Evolutionary conservation across 2,797 vertebrate species (phyloP).

Genomic region (Morus bassanus): DNA sequence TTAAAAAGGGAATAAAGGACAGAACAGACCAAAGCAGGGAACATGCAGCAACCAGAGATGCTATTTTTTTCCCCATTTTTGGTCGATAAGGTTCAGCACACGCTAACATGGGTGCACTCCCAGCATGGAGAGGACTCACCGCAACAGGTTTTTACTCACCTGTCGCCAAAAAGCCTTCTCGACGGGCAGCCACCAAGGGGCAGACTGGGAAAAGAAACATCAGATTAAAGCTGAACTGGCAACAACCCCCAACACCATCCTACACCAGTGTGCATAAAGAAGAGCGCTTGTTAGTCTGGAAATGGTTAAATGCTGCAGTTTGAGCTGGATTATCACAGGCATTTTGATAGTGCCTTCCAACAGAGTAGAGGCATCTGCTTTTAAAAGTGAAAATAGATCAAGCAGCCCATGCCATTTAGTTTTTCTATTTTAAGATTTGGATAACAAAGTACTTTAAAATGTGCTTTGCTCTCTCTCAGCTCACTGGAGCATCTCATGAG

Average conservation of each 20-base stretch:
- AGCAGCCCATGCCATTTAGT: not conserved
- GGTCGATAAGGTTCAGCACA: accelerated
- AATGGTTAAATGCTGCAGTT: not conserved
- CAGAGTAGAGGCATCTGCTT: not conserved
- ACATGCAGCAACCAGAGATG: not conserved
- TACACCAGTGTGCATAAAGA: not conserved
- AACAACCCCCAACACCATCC: accelerated
- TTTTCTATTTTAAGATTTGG: not conserved
- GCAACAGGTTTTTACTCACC: conserved; percentile 65
- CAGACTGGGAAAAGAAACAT: conserved; percentile 77
- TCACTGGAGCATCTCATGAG: not conserved
- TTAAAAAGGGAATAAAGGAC: not conserved
- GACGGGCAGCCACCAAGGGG: conserved; percentile 95
- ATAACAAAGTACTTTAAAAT: not conserved
- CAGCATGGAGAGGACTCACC: not conserved
- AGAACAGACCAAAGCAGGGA: not conserved
- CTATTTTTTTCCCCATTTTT: accelerated
- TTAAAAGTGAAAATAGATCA: not conserved
- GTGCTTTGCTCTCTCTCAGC: not conserved
- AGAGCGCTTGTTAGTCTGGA: not conserved
- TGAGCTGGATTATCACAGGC: not conserved
- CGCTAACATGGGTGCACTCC: accelerated
- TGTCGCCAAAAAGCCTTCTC: conserved; percentile 93
- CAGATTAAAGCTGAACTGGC: not conserved
- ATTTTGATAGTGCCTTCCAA: not conserved